Base-by-base conservation (phyloP, 2,797 vertebrate species). In the Bradypus variegatus region DNA sequence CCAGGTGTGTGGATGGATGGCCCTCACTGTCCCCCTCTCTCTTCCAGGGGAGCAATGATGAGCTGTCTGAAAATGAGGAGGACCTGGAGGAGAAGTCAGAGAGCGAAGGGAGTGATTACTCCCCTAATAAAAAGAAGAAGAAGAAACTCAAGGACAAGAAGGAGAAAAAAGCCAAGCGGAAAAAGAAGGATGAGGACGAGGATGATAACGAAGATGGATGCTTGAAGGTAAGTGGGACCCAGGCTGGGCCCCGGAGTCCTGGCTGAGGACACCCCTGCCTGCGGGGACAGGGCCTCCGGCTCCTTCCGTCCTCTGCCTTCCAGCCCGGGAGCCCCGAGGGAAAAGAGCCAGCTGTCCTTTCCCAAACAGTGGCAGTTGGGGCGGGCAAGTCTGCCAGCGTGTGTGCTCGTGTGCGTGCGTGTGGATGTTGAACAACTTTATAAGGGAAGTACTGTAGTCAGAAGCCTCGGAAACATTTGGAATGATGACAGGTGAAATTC, bases 81-180 rank as follows among this genome's bases (percentile, higher is more conserved):
- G 98, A 98, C 14, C 96, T 96, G 1, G 98, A 97, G 4, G 98
- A 98, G 89, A 98, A 98, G 91, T 99, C 99, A 0, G 99, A 98
- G 93, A 99, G 99, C 0, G 99, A 99, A 95, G 99, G 98, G 89
- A 99, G 99, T 27, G 98, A 98, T 92, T 99, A 98, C 82, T 98
- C 98, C 27, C 98, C 98, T 2, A 98, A 98, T 94, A 99, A 99
- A 93, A 99, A 99, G 97, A 99, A 99, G 96, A 99, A 99, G 97
- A 99, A 99, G 96, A 99, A 99, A 88, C 97, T 98, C 60, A 99
- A 98, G 96, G 99, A 99, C 94, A 99, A 98, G 97, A 99, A 98
- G 88, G 99, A 99, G 96, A 99, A 98, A 94, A 99, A 99, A 94
- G 96, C 97, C 72, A 98, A 98, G 95, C 98, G 98, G 85, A 98